A percentile compares a stretch with the other conserved stretches of the same genome.
These are phyloP conservation scores for Hirtodrosophila duncani DNA, from an alignment of 2,888 invertebrate species.

Conservation along the genomic window DNA sequence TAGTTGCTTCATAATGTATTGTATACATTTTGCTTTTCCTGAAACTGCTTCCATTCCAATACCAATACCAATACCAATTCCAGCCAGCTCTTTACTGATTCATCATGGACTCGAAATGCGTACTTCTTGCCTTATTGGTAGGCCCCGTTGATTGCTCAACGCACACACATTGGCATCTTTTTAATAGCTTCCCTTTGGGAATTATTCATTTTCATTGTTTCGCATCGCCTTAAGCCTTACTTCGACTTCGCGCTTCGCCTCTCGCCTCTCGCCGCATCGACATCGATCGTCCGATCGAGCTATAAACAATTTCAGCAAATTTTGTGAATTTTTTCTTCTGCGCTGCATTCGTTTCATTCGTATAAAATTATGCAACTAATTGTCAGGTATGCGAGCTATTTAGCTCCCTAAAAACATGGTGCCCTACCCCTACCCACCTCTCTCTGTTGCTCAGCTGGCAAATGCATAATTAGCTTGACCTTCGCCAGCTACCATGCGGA, in stretches of 20 bases:
- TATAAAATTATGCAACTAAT: constrained; percentile 66
- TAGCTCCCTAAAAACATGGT: constrained; percentile 34
- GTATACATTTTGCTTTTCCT: constrained; percentile 58
- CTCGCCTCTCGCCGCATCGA: constrained; percentile 8
- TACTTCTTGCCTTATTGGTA: constrained; percentile 51
- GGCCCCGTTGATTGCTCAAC: constrained; percentile 51
- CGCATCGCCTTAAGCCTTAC: background rate
- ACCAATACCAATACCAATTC: background rate
- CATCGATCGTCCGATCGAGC: constrained; percentile 40
- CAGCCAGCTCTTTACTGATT: constrained; percentile 49
- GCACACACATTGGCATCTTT: constrained; percentile 65
- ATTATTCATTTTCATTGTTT: constrained; percentile 68
- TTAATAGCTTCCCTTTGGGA: constrained; percentile 69
- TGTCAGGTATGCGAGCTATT: constrained; percentile 55
- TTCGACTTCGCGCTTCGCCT: constrained; percentile 11
- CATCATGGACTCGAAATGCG: constrained; percentile 38
- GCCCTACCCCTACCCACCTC: background rate
- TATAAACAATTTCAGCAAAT: constrained; percentile 62
- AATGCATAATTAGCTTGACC: constrained; percentile 66
- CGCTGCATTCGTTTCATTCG: constrained; percentile 3
- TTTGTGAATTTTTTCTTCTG: constrained; percentile 44
- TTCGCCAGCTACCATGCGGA: constrained; percentile 22
- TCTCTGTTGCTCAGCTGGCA: constrained; percentile 57
- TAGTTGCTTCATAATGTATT: constrained; percentile 52
- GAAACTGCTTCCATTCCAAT: constrained; percentile 21